These are phyloP conservation scores for Emys orbicularis DNA, from an alignment of 2,797 vertebrate species.

Conservation along the genomic window DNA sequence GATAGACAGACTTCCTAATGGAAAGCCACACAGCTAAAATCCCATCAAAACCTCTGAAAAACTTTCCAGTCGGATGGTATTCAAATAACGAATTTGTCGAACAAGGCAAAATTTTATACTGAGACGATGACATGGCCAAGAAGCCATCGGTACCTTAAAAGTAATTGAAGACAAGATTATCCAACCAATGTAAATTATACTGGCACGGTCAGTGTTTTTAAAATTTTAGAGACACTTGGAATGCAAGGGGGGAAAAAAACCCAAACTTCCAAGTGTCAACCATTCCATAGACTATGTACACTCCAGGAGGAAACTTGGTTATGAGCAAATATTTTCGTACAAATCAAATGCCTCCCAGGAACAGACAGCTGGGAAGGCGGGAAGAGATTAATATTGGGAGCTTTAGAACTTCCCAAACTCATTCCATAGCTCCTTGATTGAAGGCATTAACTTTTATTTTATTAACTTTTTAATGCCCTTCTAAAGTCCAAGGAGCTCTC, in stretches of 20 bases:
- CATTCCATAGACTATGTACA: slow-evolving; percentile 28
- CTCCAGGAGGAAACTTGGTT: slow-evolving; percentile 74
- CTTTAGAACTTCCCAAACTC: slow-evolving; percentile 73
- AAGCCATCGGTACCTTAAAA: slow-evolving; percentile 43
- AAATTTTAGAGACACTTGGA: slow-evolving; percentile 73
- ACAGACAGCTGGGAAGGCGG: slow-evolving; percentile 73
- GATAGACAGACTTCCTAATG: slow-evolving; percentile 58
- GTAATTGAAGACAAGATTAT: slow-evolving; percentile 61
- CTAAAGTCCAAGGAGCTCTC: slow-evolving; percentile 69
- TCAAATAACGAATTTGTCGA: slow-evolving; percentile 62
- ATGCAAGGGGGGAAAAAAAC: slow-evolving; percentile 58
- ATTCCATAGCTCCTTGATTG: slow-evolving; percentile 72
- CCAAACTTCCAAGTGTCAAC: slow-evolving; percentile 47
- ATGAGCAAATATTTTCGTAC: slow-evolving; percentile 74
- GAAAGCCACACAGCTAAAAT: slow-evolving; percentile 55
- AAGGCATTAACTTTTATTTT: slow-evolving; percentile 85
- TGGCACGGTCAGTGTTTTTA: slow-evolving; percentile 55
- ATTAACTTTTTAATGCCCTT: slow-evolving; percentile 85
- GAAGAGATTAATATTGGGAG: slow-evolving; percentile 78
- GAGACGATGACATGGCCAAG: slow-evolving; percentile 66
- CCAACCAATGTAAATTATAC: slow-evolving; percentile 64
- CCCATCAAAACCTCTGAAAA: slow-evolving; percentile 62
- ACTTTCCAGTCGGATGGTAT: slow-evolving; percentile 62
- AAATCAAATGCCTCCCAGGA: slow-evolving; percentile 77
- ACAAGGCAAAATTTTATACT: slow-evolving; percentile 28